Evolutionary conservation across 2,113 vertebrate species (phyloP).

Genomic region (Solea senegalensis): DNA sequence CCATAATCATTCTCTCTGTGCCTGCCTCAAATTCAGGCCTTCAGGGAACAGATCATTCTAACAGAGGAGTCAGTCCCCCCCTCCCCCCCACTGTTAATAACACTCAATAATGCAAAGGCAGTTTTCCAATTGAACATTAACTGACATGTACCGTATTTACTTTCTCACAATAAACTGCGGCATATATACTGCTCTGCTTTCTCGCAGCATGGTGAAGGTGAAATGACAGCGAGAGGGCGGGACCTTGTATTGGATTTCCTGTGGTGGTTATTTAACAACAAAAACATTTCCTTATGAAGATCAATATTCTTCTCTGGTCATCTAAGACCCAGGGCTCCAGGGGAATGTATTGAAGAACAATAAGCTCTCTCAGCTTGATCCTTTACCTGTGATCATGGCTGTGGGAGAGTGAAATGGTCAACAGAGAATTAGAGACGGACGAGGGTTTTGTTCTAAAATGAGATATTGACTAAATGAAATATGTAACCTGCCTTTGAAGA

Average conservation of each 20-base stretch:
- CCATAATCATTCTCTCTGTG: conserved; percentile 50
- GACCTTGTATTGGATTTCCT: conserved; percentile 70
- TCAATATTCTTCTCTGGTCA: conserved; percentile 68
- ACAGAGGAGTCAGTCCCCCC: conserved; percentile 22
- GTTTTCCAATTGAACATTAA: conserved; percentile 26
- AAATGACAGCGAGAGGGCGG: conserved; percentile 61
- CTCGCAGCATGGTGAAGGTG: conserved; percentile 34
- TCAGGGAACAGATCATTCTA: conserved; percentile 56
- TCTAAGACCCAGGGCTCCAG: conserved; percentile 65
- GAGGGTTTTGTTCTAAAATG: conserved; percentile 44
- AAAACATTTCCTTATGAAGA: conserved; percentile 74
- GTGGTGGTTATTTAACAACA: conserved; percentile 66
- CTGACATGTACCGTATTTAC: conserved; percentile 35
- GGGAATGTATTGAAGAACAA: conserved; percentile 74
- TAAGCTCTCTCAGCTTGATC: conserved; percentile 66
- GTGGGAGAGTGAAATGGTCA: conserved; percentile 33
- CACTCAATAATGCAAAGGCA: conserved; percentile 39
- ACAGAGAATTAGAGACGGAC: conserved; percentile 33
- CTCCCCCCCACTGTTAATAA: conserved; percentile 43
- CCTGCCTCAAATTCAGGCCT: conserved; percentile 38
- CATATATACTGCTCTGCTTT: conserved; percentile 21
- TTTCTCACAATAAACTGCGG: conserved; percentile 4
- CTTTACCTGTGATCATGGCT: conserved; percentile 62
- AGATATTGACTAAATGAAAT: conserved; percentile 52
- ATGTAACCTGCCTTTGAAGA: conserved; percentile 18